Evolutionary conservation across 2,888 invertebrate genomes (phyloP), one percentile per base, ranked within the genome.

Genomic region (Drepana falcataria): DNA sequence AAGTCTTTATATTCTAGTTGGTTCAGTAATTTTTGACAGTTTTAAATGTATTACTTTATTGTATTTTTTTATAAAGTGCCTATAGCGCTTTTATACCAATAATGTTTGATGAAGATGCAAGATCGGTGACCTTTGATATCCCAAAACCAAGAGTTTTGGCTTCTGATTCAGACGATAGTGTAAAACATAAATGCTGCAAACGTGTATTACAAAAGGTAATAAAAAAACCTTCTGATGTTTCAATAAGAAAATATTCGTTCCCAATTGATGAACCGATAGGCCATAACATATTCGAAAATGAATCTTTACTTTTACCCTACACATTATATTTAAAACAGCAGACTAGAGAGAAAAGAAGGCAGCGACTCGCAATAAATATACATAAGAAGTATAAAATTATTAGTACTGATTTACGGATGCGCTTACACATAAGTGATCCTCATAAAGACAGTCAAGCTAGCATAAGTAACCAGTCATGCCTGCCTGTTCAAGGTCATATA

Each of bases 361-460:
- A 77, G 54, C 66, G 61, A 37, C 61, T 79, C 35, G 60, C 59
- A 6, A 73, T 82, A 40, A 65, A 66, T 55, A 58, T 80, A 54
- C 55, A 63, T 40, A 75, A 85, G 2, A 77, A 75, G 63, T 81
- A 87, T 60, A 85, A 84, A 73, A 73, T 75, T 55, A 59, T 59
- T n/a, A 74, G 70, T 35, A 72, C 68, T 2, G 77, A 82, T 51
- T 53, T 84, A 21, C 67, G 66, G 52, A 77, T 68, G 33, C 71
- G 85, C 9, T 58, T 83, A 47, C 55, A 72, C 44, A 62, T 73
- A 6, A 68, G 78, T 34, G 54, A 68, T 54, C 70, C 73, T 9
- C 54, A 57, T 3, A 66, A 83, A 60, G 75, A 84, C 47, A 65
- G 81, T 47, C 52, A 56, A 3, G 69, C 79, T n/a, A 56, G 84